Percentiles rank a stretch among this genome's conserved stretches.
These are phyloP conservation scores for Habropoda laboriosa DNA, from an alignment of 1,140 invertebrate species.

Conservation along the genomic window DNA sequence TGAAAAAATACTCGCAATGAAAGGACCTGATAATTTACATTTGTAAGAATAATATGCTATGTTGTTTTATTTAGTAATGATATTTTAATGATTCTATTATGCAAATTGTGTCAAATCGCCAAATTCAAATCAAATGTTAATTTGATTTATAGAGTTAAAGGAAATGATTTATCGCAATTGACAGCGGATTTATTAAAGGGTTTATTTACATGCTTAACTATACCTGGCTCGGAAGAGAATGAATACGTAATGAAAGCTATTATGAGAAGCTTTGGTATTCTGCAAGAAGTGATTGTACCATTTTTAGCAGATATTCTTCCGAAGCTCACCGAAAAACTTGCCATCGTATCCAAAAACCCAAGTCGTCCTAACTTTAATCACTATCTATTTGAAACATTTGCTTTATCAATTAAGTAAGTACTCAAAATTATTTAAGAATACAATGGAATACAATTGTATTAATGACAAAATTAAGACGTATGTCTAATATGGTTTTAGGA, in stretches of 20 bases:
- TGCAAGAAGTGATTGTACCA: constrained; percentile 92
- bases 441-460: background rate
- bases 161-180: constrained; percentile 83
- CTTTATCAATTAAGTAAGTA: constrained; percentile 90
- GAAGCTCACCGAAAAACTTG: constrained; percentile 92
- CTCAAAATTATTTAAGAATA: background rate
- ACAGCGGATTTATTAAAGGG: constrained; percentile 87
- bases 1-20: constrained; percentile 93
- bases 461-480: background rate
- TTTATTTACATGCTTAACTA: constrained; percentile 88
- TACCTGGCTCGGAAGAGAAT: constrained; percentile 92
- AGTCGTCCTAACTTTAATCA: constrained; percentile 99
- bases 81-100: no score
- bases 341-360: constrained; percentile 95
- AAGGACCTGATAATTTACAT: constrained; percentile 81
- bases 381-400: constrained; percentile 97
- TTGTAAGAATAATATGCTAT: constrained; percentile 82
- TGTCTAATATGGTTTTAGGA: constrained; percentile 79
- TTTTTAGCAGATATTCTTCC: constrained; percentile 90
- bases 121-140: constrained; percentile 10
- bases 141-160: constrained; percentile 83
- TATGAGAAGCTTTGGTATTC: constrained; percentile 92
- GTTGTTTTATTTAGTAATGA: constrained; percentile 1
- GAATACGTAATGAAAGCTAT: constrained; percentile 99
- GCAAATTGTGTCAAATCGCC: no score